A percentile compares a stretch with the other conserved stretches of the same genome.
These are phyloP conservation scores for Protodeltote pygarga DNA, from an alignment of 2,888 invertebrate species.

Conservation along the genomic window DNA sequence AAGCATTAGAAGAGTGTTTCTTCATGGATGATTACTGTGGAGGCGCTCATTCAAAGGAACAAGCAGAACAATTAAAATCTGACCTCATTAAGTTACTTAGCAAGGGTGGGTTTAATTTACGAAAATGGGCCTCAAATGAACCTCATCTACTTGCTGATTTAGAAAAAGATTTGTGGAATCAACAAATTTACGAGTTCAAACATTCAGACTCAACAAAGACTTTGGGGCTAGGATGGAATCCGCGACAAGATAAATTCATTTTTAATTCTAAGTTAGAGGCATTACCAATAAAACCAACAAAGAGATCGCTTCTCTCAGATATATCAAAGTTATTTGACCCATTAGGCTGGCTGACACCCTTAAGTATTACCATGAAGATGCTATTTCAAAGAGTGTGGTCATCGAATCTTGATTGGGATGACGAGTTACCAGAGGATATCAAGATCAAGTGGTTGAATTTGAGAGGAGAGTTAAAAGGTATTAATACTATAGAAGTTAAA, in stretches of 20 bases:
- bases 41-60: background rate
- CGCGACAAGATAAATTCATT: background rate
- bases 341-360: slow-evolving; percentile 1
- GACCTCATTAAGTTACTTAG: background rate
- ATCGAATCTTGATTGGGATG: background rate
- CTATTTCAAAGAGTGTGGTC: slow-evolving; percentile 5
- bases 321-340: slow-evolving; percentile 1
- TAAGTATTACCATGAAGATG: background rate
- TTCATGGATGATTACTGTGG: slow-evolving; percentile 2
- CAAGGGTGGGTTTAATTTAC: slow-evolving; percentile 5
- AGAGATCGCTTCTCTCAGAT: slow-evolving; percentile 2
- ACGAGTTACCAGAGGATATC: background rate
- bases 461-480: background rate
- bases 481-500: background rate
- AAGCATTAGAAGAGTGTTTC: background rate
- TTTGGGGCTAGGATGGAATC: slow-evolving; percentile 6
- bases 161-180: background rate
- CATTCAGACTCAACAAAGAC: slow-evolving; percentile 5
- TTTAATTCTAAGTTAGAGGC: slow-evolving; percentile 4
- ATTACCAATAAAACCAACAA: background rate
- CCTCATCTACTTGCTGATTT: background rate
- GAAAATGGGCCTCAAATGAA: slow-evolving; percentile 7
- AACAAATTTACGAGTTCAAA: slow-evolving; percentile 4
- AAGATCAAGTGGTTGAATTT: background rate
- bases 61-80: background rate